Conservation (phyloP, 92 coral and sea anemone species). For the Montipora capitata region DNA sequence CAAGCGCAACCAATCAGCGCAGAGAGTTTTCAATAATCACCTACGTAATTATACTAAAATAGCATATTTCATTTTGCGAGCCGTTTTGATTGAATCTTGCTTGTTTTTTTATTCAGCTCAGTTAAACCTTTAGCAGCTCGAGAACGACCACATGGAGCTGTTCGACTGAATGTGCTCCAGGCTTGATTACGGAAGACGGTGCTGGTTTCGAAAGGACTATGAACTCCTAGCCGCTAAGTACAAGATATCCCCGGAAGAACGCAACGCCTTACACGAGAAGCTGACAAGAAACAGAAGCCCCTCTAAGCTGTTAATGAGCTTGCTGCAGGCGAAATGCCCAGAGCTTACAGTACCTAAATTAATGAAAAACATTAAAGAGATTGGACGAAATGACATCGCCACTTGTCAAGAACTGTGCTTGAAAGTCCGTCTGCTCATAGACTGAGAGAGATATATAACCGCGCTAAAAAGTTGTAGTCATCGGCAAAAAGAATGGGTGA, state of each 20-base stretch:
- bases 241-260: background rate
- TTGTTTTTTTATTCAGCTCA: too few species aligned
- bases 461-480: too few species aligned
- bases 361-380: slow-evolving; percentile 10
- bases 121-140: slow-evolving; percentile 23
- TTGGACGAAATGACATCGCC: slow-evolving; percentile 41
- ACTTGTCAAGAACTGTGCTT: background rate
- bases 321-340: slow-evolving; percentile 19
- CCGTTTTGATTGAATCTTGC: too few species aligned
- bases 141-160: slow-evolving; percentile 11
- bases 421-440: too few species aligned
- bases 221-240: slow-evolving; percentile 44
- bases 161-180: slow-evolving; percentile 31
- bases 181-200: slow-evolving; percentile 9
- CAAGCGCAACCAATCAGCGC: too few species aligned
- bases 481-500: too few species aligned
- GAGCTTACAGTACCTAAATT: slow-evolving; percentile 25
- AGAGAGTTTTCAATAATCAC: too few species aligned
- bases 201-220: slow-evolving; percentile 15
- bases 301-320: slow-evolving; percentile 8
- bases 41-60: too few species aligned
- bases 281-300: background rate
- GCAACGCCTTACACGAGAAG: background rate
- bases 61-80: too few species aligned
- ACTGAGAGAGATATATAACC: too few species aligned